Conservation (phyloP, 2,797 vertebrate genomes). For the Helostoma temminkii region DNA sequence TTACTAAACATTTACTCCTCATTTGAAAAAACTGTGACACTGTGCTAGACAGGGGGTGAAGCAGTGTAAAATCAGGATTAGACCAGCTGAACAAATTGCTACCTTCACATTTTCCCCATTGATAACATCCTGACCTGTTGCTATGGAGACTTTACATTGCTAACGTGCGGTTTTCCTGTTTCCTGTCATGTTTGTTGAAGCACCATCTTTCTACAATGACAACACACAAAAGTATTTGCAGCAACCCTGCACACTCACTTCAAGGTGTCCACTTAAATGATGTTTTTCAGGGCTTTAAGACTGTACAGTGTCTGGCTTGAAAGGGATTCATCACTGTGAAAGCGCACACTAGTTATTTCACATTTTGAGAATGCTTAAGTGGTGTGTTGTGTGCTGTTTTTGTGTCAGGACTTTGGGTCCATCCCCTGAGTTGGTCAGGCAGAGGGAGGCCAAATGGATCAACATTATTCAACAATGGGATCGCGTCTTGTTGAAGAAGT, state of each 20-base stretch:
- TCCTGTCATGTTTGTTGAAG: slow-evolving; percentile 73
- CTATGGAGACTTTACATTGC: slow-evolving; percentile 74
- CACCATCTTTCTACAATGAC: slow-evolving; percentile 45
- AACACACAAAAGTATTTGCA: slow-evolving; percentile 46
- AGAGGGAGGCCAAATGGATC: slow-evolving; percentile 91
- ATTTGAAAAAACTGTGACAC: neutral
- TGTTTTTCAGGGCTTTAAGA: neutral
- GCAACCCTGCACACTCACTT: slow-evolving; percentile 15
- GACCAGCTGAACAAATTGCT: slow-evolving; percentile 36
- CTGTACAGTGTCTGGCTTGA: neutral
- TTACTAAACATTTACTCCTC: neutral
- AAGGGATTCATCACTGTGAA: neutral
- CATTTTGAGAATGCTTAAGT: slow-evolving; percentile 21
- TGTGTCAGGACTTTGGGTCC: slow-evolving; percentile 78
- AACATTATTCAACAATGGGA: slow-evolving; percentile 89
- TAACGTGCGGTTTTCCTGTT: slow-evolving; percentile 89
- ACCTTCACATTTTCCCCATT: slow-evolving; percentile 61
- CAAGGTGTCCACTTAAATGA: slow-evolving; percentile 9
- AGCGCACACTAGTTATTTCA: too few relatives aligned
- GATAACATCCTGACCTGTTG: slow-evolving; percentile 83
- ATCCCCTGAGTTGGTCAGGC: slow-evolving; percentile 87
- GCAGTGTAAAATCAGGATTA: neutral
- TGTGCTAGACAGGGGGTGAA: neutral
- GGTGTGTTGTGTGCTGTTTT: slow-evolving; percentile 31
- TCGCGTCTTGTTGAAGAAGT: slow-evolving; percentile 83